A percentile compares a stretch with the other conserved stretches of the same genome.
Evolutionary conservation across 1,140 invertebrate genomes (phyloP).

Genomic region (Heliconius hewitsoni): DNA sequence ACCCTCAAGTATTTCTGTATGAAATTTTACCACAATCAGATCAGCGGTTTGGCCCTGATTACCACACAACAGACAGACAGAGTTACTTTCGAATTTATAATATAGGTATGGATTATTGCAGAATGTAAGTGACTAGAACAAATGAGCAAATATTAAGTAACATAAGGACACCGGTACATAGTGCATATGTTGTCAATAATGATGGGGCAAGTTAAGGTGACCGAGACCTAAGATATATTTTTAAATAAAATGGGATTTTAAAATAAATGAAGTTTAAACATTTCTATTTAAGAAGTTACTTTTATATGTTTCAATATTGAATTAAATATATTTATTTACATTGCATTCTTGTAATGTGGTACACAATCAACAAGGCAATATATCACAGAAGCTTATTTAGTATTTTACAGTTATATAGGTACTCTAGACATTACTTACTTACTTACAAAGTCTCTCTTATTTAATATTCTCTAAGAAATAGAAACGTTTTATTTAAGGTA

Average conservation of each 20-base stretch:
- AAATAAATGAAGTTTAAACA: background rate
- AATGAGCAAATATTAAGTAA: background rate
- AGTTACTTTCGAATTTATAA: too few relatives aligned
- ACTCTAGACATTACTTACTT: background rate
- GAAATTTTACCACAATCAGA: too few relatives aligned
- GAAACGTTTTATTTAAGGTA: too few relatives aligned
- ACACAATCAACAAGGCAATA: background rate
- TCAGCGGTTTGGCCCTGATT: too few relatives aligned
- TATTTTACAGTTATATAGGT: background rate
- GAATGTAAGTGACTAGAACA: background rate
- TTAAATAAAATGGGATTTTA: background rate
- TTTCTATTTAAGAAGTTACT: background rate
- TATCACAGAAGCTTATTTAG: conserved; percentile 1
- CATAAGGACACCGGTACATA: too few relatives aligned
- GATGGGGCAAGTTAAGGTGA: too few relatives aligned
- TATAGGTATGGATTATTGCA: background rate
- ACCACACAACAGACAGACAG: too few relatives aligned
- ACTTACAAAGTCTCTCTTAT: background rate
- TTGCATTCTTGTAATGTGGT: background rate
- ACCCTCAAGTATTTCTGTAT: too few relatives aligned
- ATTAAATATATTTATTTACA: background rate
- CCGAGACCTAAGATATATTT: too few relatives aligned
- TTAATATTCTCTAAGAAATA: too few relatives aligned
- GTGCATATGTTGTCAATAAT: background rate
- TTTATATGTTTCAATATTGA: background rate